Conservation (phyloP, 1,140 invertebrate species). For the Drosophila bocki region DNA sequence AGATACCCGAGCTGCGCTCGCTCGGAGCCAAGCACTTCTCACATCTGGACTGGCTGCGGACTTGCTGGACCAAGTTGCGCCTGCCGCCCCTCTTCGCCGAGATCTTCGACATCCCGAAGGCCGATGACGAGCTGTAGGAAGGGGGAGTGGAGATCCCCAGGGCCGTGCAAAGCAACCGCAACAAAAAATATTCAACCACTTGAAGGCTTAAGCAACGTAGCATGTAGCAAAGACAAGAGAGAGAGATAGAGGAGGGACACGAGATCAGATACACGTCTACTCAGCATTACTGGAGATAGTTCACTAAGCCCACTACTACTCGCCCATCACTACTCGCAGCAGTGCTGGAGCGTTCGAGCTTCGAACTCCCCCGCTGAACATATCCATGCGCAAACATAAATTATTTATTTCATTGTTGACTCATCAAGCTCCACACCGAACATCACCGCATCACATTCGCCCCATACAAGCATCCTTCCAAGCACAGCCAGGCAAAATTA, state of each 20-base stretch:
- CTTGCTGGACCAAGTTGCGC: conserved; percentile 93
- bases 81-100: conserved; percentile 97
- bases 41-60: conserved; percentile 95
- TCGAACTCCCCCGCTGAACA: conserved; percentile 65
- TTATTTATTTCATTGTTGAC: conserved; percentile 82
- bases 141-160: conserved; percentile 22
- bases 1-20: conserved; percentile 92
- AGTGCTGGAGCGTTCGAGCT: conserved; percentile 57
- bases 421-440: conserved; percentile 45
- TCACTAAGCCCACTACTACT: conserved; percentile 58
- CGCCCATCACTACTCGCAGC: conserved; percentile 31
- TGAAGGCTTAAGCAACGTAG: conserved; percentile 68
- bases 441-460: conserved; percentile 23
- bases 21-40: conserved; percentile 94
- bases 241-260: conserved; percentile 33
- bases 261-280: conserved; percentile 62
- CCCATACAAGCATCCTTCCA: conserved; percentile 7
- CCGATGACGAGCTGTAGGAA: conserved; percentile 87
- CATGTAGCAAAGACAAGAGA: conserved; percentile 37
- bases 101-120: conserved; percentile 98
- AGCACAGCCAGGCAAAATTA: conserved; percentile 2
- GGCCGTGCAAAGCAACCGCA: conserved; percentile 60
- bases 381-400: conserved; percentile 78
- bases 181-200: conserved; percentile 55
- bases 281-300: conserved; percentile 64